These are phyloP conservation scores for Heliconius eleuchia DNA, from an alignment of 1,140 invertebrate genomes.

Conservation along the genomic window DNA sequence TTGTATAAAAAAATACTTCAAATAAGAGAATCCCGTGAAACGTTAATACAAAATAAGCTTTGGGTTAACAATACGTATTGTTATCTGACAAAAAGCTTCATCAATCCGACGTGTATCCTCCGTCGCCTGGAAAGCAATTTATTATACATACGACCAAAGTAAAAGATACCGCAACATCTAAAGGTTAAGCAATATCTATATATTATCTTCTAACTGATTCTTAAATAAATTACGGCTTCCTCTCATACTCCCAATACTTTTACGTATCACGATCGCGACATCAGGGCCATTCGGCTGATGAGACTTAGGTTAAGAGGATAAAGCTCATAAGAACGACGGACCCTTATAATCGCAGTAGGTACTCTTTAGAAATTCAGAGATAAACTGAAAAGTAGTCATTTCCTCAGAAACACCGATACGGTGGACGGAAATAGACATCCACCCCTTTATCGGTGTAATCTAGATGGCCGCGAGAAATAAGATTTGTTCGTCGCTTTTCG, in stretches of 20 bases:
- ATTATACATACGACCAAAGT: background rate
- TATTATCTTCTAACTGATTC: slow-evolving; percentile 17
- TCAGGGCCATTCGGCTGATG: slow-evolving; percentile 36
- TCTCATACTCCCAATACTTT: slow-evolving; percentile 34
- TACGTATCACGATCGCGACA: slow-evolving; percentile 36
- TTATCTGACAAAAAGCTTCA: background rate
- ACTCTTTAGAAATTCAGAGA: slow-evolving; percentile 49
- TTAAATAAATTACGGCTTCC: slow-evolving; percentile 35
- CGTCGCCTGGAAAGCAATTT: background rate
- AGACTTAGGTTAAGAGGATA: slow-evolving; percentile 30
- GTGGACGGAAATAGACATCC: slow-evolving; percentile 41
- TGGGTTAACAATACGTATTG: background rate
- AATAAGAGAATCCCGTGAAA: background rate
- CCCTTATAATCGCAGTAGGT: slow-evolving; percentile 40
- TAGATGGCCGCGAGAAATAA: slow-evolving; percentile 43
- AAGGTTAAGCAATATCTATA: background rate
- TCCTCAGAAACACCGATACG: slow-evolving; percentile 43
- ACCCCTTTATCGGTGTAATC: slow-evolving; percentile 45
- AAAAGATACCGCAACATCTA: background rate
- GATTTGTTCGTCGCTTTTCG: slow-evolving; percentile 37
- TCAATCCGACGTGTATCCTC: background rate
- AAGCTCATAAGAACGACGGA: slow-evolving; percentile 31
- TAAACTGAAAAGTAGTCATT: slow-evolving; percentile 52
- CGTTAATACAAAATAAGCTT: background rate
- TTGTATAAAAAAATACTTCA: background rate